A percentile compares a stretch with the other conserved stretches of the same genome.
These are phyloP conservation scores for Heliconius cydno DNA, from an alignment of 2,888 invertebrate species.

Conservation along the genomic window DNA sequence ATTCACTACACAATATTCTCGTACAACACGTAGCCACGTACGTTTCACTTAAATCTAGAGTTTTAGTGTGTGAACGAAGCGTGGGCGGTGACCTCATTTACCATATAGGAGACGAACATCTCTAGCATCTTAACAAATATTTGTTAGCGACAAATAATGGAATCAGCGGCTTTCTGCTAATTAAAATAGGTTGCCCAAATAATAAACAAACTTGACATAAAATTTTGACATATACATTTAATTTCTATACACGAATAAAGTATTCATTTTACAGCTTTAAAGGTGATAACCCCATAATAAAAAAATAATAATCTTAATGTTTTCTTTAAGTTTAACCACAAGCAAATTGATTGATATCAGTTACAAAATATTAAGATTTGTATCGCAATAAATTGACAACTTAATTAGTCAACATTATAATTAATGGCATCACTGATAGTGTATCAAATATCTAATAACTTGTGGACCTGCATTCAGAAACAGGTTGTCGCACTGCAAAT, in stretches of 20 bases:
- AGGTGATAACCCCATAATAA: neutral
- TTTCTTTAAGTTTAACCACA: slow-evolving; percentile 16
- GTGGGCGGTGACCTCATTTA: slow-evolving; percentile 14
- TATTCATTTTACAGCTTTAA: neutral
- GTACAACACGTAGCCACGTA: neutral
- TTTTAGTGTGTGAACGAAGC: neutral
- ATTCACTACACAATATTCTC: neutral
- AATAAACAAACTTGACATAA: neutral
- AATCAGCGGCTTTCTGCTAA: slow-evolving; percentile 5
- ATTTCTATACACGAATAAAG: neutral
- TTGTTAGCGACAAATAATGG: neutral
- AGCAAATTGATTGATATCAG: slow-evolving; percentile 29
- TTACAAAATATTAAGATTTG: slow-evolving; percentile 30
- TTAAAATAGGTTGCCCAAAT: neutral
- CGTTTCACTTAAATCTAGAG: neutral
- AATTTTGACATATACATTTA: neutral
- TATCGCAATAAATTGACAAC: slow-evolving; percentile 29
- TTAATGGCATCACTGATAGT: slow-evolving; percentile 25
- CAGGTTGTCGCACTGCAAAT: slow-evolving; percentile 22
- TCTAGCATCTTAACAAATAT: slow-evolving; percentile 1
- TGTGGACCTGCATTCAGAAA: slow-evolving; percentile 28
- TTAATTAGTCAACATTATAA: slow-evolving; percentile 31
- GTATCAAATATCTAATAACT: slow-evolving; percentile 26
- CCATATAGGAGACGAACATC: neutral
- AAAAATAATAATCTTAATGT: slow-evolving; percentile 10